Evolutionary conservation across 2,797 vertebrate species (phyloP).

Genomic region (Thaleichthys pacificus): DNA sequence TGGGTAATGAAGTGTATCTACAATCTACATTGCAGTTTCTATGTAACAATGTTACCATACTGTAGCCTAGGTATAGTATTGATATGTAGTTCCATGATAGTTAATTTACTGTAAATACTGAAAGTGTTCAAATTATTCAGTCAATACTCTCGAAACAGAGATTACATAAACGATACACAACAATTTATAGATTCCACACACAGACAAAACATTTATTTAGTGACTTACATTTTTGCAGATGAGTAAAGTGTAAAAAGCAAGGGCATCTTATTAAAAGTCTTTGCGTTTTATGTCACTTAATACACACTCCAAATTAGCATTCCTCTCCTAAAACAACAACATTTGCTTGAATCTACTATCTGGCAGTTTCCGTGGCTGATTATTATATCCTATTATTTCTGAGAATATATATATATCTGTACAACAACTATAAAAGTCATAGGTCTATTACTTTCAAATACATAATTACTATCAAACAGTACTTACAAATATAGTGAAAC

Average conservation of each 20-base stretch:
- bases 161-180: not conserved
- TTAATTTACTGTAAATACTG: too few species aligned
- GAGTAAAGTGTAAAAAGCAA: not conserved
- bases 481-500: not conserved
- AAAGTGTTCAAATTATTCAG: too few species aligned
- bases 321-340: not conserved
- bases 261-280: not conserved
- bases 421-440: conserved; percentile 14
- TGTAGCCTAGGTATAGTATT: too few species aligned
- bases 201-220: conserved; percentile 12
- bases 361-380: conserved; percentile 60
- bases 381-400: conserved; percentile 10
- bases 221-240: not conserved
- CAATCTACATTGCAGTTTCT: too few species aligned
- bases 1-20: too few species aligned
- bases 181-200: conserved; percentile 16
- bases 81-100: too few species aligned
- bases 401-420: conserved; percentile 30
- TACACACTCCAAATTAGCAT: not conserved
- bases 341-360: conserved; percentile 42
- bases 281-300: not conserved
- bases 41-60: too few species aligned
- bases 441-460: not conserved
- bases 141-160: not conserved
- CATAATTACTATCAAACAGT: not conserved